These are phyloP conservation scores for Mycalesis mineus DNA, from an alignment of 2,888 invertebrate species.

Conservation along the genomic window DNA sequence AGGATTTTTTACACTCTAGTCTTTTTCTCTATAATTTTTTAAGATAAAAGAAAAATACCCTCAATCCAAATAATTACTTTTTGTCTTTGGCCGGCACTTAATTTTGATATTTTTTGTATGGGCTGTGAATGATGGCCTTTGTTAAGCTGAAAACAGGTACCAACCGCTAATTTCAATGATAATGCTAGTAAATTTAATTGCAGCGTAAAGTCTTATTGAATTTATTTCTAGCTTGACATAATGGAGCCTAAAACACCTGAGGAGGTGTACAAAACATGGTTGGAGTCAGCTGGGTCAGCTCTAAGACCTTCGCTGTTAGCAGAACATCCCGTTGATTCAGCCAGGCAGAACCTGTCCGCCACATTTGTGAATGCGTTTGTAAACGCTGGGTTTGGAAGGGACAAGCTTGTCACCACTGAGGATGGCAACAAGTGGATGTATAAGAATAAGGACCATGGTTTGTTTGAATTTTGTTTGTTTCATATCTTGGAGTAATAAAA, in stretches of 20 bases:
- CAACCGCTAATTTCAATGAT: too few relatives aligned
- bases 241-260: slow-evolving; percentile 99
- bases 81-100: too few relatives aligned
- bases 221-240: slow-evolving; percentile 87
- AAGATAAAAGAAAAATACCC: too few relatives aligned
- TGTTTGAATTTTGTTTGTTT: slow-evolving; percentile 18
- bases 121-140: too few relatives aligned
- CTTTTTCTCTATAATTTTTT: too few relatives aligned
- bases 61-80: too few relatives aligned
- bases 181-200: too few relatives aligned
- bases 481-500: too few relatives aligned
- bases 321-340: slow-evolving; percentile 92
- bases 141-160: too few relatives aligned
- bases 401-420: slow-evolving; percentile 94
- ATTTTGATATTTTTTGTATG: too few relatives aligned
- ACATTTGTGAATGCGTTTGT: slow-evolving; percentile 99
- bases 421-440: slow-evolving; percentile 92
- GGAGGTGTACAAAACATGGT: slow-evolving; percentile 98
- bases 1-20: too few relatives aligned
- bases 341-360: slow-evolving; percentile 96
- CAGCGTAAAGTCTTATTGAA: not conserved
- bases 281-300: slow-evolving; percentile 87
- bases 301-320: slow-evolving; percentile 84
- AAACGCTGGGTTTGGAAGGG: slow-evolving; percentile 97
- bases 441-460: slow-evolving; percentile 96